phyloP scores from a whole-genome alignment of 2,797 vertebrate species.

The Pseudochirops cupreus region DNA sequence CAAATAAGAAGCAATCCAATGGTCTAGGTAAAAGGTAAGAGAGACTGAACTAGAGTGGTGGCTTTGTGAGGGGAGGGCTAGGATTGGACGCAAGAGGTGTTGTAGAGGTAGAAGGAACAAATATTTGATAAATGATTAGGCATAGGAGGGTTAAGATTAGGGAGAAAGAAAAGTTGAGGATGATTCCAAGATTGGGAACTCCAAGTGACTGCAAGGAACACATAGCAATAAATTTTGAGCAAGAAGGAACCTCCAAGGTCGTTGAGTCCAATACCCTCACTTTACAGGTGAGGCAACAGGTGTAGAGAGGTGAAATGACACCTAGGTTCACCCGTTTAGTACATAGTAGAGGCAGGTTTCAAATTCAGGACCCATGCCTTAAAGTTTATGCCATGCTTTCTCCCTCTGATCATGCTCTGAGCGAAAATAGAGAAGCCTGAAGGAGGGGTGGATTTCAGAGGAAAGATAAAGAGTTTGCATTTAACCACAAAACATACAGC shows the following conservation, averaged over 20 bases:
- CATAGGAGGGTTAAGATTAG: neutral
- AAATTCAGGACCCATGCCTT: neutral
- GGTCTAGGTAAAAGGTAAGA: neutral
- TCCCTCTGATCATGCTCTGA: neutral
- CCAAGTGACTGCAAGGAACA: neutral
- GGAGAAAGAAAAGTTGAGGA: neutral
- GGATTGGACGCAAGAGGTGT: neutral
- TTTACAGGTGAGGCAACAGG: too few relatives aligned
- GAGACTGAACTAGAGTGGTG: neutral
- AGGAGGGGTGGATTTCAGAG: neutral
- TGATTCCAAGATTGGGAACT: neutral
- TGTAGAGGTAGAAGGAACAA: neutral
- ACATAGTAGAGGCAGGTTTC: neutral
- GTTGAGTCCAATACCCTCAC: neutral
- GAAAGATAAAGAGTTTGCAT: neutral
- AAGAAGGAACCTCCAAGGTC: neutral
- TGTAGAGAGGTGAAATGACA: neutral
- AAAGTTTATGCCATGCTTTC: neutral
- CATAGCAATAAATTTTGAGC: neutral
- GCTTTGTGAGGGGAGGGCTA: neutral
- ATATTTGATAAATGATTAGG: neutral
- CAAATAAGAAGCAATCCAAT: neutral
- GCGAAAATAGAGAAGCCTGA: neutral
- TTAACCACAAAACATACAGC: neutral
- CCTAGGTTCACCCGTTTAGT: neutral